A percentile compares a stretch with the other conserved stretches of the same genome.
phyloP scores from a whole-genome alignment of 1,140 invertebrate genomes.

The Rhopalosiphum padi region DNA sequence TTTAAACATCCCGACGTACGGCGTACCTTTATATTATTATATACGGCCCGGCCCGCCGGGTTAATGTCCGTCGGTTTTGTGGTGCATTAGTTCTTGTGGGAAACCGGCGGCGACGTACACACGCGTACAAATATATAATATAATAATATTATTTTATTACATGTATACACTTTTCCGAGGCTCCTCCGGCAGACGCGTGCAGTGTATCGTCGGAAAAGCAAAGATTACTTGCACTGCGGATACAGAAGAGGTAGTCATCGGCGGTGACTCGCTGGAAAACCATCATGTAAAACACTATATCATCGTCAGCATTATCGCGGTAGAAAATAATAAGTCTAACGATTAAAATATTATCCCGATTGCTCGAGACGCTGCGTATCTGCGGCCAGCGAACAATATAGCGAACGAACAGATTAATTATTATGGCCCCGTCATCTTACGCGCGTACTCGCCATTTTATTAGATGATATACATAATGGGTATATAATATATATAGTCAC shows the following conservation, averaged over 20 bases:
- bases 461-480: not conserved
- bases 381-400: not conserved
- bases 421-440: not conserved
- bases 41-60: not conserved
- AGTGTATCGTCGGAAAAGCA: not conserved
- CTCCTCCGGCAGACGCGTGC: too few species aligned
- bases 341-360: not conserved
- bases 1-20: not conserved
- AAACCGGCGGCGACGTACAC: not conserved
- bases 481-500: not conserved
- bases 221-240: not conserved
- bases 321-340: constrained; percentile 16
- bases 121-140: not conserved
- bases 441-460: not conserved
- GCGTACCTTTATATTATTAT: not conserved
- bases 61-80: constrained; percentile 40
- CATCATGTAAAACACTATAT: not conserved
- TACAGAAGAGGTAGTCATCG: not conserved
- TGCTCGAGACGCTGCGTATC: not conserved
- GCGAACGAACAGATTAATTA: not conserved
- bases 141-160: constrained; percentile 7
- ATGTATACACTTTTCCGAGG: not conserved
- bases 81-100: constrained; percentile 33
- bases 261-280: not conserved
- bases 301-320: not conserved